phyloP scores from a whole-genome alignment of 2,113 vertebrate genomes.

The Oreochromis niloticus region DNA sequence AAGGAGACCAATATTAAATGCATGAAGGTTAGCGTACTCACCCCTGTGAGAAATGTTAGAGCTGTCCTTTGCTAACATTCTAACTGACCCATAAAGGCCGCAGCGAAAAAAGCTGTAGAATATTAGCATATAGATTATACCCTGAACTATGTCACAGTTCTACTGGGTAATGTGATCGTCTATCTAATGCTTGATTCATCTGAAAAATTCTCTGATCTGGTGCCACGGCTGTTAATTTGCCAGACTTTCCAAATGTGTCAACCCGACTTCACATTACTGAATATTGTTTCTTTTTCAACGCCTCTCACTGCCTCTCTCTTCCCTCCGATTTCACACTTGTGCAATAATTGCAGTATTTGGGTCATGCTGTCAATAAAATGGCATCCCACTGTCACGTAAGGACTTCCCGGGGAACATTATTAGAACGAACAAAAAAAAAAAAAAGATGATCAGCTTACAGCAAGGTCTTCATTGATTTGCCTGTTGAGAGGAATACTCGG shows the following conservation, averaged over 20 bases:
- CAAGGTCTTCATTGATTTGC: conserved; percentile 27
- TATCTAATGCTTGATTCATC: conserved; percentile 20
- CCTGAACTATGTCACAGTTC: conserved; percentile 29
- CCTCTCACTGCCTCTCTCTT: background rate
- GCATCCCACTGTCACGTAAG: conserved; percentile 12
- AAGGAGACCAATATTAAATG: background rate
- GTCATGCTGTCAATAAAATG: conserved; percentile 40
- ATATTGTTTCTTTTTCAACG: conserved; percentile 39
- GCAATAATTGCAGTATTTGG: conserved; percentile 32
- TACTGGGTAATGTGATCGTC: conserved; percentile 15
- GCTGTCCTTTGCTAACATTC: conserved; percentile 10
- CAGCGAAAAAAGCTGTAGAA: background rate
- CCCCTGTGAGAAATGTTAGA: background rate
- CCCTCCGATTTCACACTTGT: background rate
- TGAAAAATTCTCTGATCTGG: conserved; percentile 30
- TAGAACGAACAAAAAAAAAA: conserved; percentile 13
- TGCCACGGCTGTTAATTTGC: conserved; percentile 34
- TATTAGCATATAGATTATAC: conserved; percentile 63
- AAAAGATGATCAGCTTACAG: conserved; percentile 30
- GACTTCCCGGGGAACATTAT: conserved; percentile 18
- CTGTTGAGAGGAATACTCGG: background rate
- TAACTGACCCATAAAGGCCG: conserved; percentile 33
- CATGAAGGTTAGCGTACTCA: background rate
- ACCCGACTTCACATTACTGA: background rate
- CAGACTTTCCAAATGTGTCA: conserved; percentile 21